Evolutionary conservation across 2,113 vertebrate species (phyloP).

Genomic region (Tricholaema leucomelas): DNA sequence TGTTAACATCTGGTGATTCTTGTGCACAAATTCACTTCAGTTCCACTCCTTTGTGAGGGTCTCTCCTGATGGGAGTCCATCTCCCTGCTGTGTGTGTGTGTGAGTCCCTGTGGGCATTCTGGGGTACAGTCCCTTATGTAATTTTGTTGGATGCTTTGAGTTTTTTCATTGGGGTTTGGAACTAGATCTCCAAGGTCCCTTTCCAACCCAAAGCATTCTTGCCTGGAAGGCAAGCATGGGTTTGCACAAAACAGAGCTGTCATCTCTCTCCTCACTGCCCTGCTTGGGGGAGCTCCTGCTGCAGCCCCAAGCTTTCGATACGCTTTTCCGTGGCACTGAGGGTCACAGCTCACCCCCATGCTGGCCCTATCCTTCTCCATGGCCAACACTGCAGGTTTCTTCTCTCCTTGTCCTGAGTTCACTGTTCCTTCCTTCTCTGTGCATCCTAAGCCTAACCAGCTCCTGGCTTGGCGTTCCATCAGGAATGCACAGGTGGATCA

Average conservation of each 20-base stretch:
- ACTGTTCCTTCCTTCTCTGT: background rate
- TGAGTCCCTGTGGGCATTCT: accelerated
- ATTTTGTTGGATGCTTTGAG: background rate
- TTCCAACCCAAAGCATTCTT: too few relatives aligned
- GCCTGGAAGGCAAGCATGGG: accelerated
- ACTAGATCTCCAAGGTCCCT: too few relatives aligned
- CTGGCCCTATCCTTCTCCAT: accelerated
- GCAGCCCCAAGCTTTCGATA: accelerated
- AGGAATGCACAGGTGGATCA: background rate
- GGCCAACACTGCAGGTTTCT: background rate
- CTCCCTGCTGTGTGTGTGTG: accelerated
- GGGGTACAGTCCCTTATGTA: accelerated
- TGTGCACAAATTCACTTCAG: background rate
- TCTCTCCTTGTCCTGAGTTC: background rate
- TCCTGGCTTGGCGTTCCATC: background rate
- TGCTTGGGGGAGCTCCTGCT: too few relatives aligned
- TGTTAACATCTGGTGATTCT: background rate
- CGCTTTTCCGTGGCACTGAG: accelerated
- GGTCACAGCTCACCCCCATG: background rate
- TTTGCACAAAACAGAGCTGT: background rate
- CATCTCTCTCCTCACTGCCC: background rate
- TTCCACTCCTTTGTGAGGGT: accelerated
- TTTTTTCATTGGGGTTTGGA: background rate
- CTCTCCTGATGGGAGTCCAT: accelerated
- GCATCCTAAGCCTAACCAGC: background rate